Conservation (phyloP, 2,113 vertebrate genomes). For the Hyperoodon ampullatus region DNA sequence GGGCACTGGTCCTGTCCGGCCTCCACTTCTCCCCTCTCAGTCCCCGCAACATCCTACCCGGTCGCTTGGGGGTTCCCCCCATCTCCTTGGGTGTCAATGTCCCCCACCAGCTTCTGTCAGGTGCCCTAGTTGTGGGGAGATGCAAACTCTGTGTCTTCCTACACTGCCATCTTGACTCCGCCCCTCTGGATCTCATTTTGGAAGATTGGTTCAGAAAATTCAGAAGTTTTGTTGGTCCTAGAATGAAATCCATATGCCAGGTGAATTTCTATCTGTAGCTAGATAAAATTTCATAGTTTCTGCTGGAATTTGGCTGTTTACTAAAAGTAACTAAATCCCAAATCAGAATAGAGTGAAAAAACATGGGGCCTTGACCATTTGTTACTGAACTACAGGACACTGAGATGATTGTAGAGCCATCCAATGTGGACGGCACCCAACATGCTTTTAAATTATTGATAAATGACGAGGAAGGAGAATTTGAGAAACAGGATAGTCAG, state of each 20-base stretch:
- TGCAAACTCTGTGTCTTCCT: too few relatives aligned
- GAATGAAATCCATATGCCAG: neutral
- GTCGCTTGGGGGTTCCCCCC: too few relatives aligned
- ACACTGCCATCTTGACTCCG: too few relatives aligned
- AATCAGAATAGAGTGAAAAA: neutral
- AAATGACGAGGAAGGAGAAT: neutral
- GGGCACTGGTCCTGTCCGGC: too few relatives aligned
- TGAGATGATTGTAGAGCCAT: neutral
- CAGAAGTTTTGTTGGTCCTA: neutral
- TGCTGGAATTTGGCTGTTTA: neutral
- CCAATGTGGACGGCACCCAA: neutral
- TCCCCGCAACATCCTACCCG: too few relatives aligned
- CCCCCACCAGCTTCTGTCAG: too few relatives aligned
- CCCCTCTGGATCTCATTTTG: neutral
- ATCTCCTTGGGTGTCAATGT: too few relatives aligned
- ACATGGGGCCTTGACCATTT: neutral
- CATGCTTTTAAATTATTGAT: neutral
- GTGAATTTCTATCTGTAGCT: neutral
- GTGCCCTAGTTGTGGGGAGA: too few relatives aligned
- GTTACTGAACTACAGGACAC: neutral
- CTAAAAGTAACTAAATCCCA: neutral
- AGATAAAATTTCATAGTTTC: neutral
- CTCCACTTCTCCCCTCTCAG: too few relatives aligned
- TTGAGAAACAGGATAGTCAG: neutral
- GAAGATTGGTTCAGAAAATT: neutral